These are phyloP conservation scores for Drosophila malerkotliana DNA, from an alignment of 1,140 invertebrate species.

Conservation along the genomic window DNA sequence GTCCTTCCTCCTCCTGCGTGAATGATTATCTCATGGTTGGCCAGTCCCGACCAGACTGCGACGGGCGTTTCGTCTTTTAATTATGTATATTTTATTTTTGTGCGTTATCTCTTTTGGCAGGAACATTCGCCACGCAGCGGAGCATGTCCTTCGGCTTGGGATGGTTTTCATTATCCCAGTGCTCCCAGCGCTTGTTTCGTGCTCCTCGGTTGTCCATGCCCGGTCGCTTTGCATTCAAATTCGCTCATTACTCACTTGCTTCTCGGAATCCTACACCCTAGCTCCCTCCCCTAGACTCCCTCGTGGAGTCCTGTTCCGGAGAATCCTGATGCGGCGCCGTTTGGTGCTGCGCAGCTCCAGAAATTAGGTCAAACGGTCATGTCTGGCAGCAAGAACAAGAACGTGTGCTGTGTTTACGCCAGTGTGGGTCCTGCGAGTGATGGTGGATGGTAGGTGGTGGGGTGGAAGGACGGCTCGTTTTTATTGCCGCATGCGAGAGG, in stretches of 20 bases:
- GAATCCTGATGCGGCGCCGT: conserved; percentile 49
- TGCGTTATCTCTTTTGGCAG: conserved; percentile 62
- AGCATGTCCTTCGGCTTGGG: conserved; percentile 30
- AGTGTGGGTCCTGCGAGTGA: conserved; percentile 15
- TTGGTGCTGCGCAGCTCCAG: conserved; percentile 51
- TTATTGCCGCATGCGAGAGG: conserved; percentile 63
- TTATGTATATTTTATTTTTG: conserved; percentile 67
- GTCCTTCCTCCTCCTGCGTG: conserved; percentile 1
- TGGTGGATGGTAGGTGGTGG: conserved; percentile 4
- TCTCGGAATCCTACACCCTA: not conserved
- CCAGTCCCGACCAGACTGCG: conserved; percentile 9
- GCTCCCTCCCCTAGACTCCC: not conserved
- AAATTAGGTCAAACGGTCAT: conserved; percentile 82
- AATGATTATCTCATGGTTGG: conserved; percentile 43
- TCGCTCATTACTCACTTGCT: conserved; percentile 62
- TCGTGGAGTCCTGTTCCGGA: conserved; percentile 23
- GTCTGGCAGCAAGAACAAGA: conserved; percentile 63
- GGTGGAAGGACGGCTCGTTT: conserved; percentile 43
- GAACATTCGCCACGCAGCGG: conserved; percentile 43
- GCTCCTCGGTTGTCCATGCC: conserved; percentile 37
- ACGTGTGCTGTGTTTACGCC: conserved; percentile 17
- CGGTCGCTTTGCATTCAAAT: conserved; percentile 61
- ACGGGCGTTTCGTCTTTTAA: conserved; percentile 42
- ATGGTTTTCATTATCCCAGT: conserved; percentile 53
- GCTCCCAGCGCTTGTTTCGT: conserved; percentile 36